Evolutionary conservation across 2,113 vertebrate genomes (phyloP), one percentile per base, ranked within the genome.

Genomic region (Dolichotis patagonum): DNA sequence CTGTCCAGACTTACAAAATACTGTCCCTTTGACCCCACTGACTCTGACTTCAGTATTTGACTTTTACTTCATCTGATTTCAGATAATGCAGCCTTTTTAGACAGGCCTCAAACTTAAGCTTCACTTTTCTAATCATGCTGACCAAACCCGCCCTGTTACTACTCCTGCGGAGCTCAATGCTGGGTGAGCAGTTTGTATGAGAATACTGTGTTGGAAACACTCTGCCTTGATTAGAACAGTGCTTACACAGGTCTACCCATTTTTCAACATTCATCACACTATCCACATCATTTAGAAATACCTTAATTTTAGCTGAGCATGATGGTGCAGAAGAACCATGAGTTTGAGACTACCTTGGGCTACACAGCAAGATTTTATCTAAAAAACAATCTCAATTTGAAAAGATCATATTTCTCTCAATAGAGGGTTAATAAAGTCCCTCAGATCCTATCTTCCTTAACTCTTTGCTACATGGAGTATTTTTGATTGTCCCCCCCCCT

Each of bases 1-100:
- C 46, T 90, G 88, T 54, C 41, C 65, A 0, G 3, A 60, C 81
- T 97, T 97, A 94, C 77, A 85, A 96, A 96, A 96, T 38, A n/a
- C 35, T 80, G 77, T 10, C 63, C 69, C 26, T 69, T 83, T 88
- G 88, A 75, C 94, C 58, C 41, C 16, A 0, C n/a, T 3, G 26
- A 2, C 81, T 38, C 41, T 8, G 22, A 38, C 49, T 69, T 95
- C 11, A 2, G 69, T 90, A 46, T 97, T 85, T 96, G 78, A 88
- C 60, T 91, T 87, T 96, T 38, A 14, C 56, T 95, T 73, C 54
- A 49, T 87, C 52, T 95, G 63, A 83, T 67, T 71, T 97, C 32
- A 52, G 69, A 78, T 63, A 71, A 69, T 24, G 30, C 62, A 87
- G 7, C 20, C 35, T 56, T 16, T 89, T 52, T 49, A 28, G n/a